Evolutionary conservation across 2,113 vertebrate genomes (phyloP).

Genomic region (Pygoscelis antarcticus): DNA sequence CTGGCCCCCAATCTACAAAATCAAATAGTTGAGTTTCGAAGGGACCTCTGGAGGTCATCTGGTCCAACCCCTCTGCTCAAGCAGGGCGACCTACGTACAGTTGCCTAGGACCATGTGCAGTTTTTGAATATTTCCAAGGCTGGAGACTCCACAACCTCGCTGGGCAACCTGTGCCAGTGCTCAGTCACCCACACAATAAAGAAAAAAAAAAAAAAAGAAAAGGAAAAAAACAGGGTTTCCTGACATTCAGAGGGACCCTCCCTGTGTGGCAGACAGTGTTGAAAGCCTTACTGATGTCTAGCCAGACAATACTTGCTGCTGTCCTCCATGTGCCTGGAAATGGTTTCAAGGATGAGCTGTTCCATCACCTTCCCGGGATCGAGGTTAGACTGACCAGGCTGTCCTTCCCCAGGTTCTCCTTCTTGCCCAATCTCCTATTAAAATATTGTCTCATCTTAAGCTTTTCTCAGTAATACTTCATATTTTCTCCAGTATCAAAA

Average conservation of each 20-base stretch:
- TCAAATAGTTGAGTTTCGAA: not conserved
- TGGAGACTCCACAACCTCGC: not conserved
- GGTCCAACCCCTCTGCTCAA: not conserved
- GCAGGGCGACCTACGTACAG: rapidly evolving
- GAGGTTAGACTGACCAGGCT: not conserved
- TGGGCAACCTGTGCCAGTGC: not conserved
- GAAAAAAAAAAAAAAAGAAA: not conserved
- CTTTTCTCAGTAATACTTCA: not conserved
- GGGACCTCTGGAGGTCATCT: not conserved
- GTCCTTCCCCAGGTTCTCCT: not conserved
- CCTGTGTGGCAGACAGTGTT: rapidly evolving
- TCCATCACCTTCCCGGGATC: not conserved
- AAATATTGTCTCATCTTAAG: not conserved
- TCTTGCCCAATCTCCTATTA: not conserved
- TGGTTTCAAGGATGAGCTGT: not conserved
- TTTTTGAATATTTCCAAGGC: not conserved
- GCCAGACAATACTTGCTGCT: not conserved
- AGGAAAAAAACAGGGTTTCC: not conserved
- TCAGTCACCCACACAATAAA: not conserved
- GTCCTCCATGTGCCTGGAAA: not conserved
- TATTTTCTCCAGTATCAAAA: not conserved
- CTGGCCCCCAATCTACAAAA: not conserved
- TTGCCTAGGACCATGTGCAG: not conserved
- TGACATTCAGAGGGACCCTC: not conserved
- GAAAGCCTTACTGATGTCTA: not conserved